These are phyloP conservation scores for Ptychadena robeensis DNA, from an alignment of 2,797 vertebrate species.

Conservation along the genomic window DNA sequence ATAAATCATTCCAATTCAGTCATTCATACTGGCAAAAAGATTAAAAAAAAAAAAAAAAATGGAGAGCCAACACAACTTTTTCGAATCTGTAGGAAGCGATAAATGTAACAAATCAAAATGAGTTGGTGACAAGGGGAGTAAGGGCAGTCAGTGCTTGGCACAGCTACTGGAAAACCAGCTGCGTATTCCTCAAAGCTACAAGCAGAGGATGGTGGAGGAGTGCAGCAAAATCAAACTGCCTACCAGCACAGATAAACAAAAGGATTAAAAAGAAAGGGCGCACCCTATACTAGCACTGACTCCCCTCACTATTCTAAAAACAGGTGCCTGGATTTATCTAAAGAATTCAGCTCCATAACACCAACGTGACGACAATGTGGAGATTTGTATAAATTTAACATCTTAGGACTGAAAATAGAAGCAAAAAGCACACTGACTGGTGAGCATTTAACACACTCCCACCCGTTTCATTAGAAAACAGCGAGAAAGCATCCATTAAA, in stretches of 20 bases:
- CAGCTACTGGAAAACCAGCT: conserved; percentile 39
- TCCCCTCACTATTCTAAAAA: neutral
- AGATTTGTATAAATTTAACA: neutral
- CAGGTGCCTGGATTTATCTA: neutral
- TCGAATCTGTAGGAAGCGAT: conserved; percentile 61
- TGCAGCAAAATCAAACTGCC: conserved; percentile 35
- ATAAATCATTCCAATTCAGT: conserved; percentile 39
- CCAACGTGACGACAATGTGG: neutral
- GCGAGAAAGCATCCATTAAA: neutral
- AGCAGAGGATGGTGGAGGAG: conserved; percentile 43
- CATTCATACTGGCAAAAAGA: conserved; percentile 38
- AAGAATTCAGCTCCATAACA: neutral
- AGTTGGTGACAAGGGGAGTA: conserved; percentile 61
- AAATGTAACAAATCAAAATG: conserved; percentile 57
- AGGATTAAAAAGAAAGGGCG: conserved; percentile 23
- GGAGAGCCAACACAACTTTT: conserved; percentile 25
- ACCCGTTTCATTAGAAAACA: neutral
- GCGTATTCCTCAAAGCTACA: conserved; percentile 50
- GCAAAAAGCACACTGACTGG: neutral
- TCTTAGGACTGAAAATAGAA: neutral
- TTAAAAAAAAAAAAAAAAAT: conserved; percentile 29
- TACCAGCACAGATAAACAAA: conserved; percentile 14
- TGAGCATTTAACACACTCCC: neutral
- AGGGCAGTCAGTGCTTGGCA: conserved; percentile 57
- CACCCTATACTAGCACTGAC: neutral